Evolutionary conservation across 2,888 invertebrate species (phyloP), one percentile per base, ranked within the genome.

Genomic region (Nineta flava): DNA sequence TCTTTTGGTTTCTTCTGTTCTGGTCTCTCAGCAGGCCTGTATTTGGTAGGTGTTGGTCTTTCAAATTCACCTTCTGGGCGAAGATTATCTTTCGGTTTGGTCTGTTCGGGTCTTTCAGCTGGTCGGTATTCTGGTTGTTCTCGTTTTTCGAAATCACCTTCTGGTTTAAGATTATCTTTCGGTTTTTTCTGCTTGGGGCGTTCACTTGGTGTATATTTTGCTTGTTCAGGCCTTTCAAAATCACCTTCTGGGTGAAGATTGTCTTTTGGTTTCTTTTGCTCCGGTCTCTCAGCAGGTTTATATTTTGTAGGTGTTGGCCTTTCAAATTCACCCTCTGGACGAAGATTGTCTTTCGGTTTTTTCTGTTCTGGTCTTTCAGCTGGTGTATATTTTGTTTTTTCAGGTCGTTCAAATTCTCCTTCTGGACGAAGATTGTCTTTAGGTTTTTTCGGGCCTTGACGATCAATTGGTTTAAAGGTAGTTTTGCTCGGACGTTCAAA

Each of bases 1-100:
- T 83, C 82, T 54, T 74, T 70, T 21, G 79, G 81, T 59, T 67
- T 71, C 0, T 71, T 71, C 41, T 73, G 70, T 50, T 71, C 69
- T 49, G 72, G 69, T 55, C 71, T 64, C 60, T 76, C 75, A 16
- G 66, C 72, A 1, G 72, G 70, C 3, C 58, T 56, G 58, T 65
- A 71, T 21, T 63, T 56, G 0, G 63, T 61, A 47, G 64, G 66
- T 3, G 56, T 55, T 1, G 65, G 64, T 17, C 65, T 60, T 45
- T 69, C 71, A 57, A 74, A 74, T 17, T 75, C 74, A 3, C 77
- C 77, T 55, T 74, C 74, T 1, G 59, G 68, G 46, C 58, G 58
- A 1, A 72, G 54, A 56, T 72, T 71, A 55, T 71, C 74, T 43
- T 65, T 58, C 1, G 65, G 73, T 55, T 62, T 68, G 1, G 58